These are phyloP conservation scores for Limanda limanda DNA, from an alignment of 2,113 vertebrate genomes.

Conservation along the genomic window DNA sequence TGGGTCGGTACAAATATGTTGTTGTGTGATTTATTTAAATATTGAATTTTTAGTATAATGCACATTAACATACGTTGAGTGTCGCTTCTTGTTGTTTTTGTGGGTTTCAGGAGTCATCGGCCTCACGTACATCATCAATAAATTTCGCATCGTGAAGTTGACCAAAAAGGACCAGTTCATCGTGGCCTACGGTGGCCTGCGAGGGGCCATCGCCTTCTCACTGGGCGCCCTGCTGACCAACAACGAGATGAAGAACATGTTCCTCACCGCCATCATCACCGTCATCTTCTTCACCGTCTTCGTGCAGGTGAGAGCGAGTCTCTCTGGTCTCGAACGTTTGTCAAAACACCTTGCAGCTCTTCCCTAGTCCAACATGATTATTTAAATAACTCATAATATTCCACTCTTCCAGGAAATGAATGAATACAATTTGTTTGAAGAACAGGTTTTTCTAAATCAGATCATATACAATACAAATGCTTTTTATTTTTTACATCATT, in stretches of 20 bases:
- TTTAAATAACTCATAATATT: no score
- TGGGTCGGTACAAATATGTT: conserved; percentile 82
- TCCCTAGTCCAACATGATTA: background rate
- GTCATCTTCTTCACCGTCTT: conserved; percentile 98
- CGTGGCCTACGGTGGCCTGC: conserved; percentile 93
- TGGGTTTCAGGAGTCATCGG: conserved; percentile 88
- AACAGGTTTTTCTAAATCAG: no score
- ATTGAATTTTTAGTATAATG: no score
- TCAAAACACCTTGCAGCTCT: background rate
- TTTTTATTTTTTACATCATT: background rate
- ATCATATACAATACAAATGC: no score
- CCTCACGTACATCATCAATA: conserved; percentile 94
- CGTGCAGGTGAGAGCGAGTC: conserved; percentile 87
- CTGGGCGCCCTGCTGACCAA: conserved; percentile 89
- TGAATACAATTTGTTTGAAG: no score
- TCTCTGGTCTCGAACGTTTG: background rate
- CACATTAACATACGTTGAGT: no score
- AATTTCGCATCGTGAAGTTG: conserved; percentile 94
- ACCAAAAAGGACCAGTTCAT: conserved; percentile 98
- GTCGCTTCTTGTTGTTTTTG: background rate
- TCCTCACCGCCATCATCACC: conserved; percentile 97
- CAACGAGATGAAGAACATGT: conserved; percentile 87
- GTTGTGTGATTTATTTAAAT: no score
- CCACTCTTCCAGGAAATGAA: no score
- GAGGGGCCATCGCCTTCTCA: conserved; percentile 96